Conservation (phyloP, 37 sponge, comb jelly and placozoan species). For the Agelas oroides region DNA sequence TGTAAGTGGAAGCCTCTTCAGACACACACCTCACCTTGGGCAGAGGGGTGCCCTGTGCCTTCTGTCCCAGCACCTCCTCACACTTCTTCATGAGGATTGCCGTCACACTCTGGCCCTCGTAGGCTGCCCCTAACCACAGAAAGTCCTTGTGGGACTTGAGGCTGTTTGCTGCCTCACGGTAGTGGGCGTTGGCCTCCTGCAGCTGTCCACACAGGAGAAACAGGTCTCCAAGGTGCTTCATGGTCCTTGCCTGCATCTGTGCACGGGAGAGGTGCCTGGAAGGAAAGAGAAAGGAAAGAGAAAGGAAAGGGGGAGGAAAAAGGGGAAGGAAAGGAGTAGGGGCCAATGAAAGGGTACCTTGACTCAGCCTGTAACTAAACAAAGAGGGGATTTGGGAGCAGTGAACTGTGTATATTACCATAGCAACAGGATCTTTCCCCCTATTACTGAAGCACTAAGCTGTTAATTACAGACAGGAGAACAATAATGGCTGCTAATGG, state of each 20-base stretch:
- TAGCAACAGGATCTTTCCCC: too few species aligned
- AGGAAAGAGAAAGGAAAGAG: too few species aligned
- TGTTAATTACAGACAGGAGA: too few species aligned
- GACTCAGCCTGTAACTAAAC: too few species aligned
- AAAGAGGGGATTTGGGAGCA: too few species aligned
- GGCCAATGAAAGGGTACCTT: too few species aligned
- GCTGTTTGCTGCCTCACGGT: constrained; percentile 12
- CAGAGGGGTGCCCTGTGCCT: constrained; percentile 22
- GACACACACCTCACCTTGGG: background rate
- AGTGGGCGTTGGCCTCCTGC: constrained; percentile 27
- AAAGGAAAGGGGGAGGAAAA: too few species aligned
- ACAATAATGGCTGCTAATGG: too few species aligned
- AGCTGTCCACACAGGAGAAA: constrained; percentile 56
- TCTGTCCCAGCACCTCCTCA: constrained; percentile 52
- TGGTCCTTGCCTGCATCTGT: constrained; percentile 5
- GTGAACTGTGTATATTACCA: too few species aligned
- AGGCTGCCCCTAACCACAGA: constrained; percentile 59
- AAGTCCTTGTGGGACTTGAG: constrained; percentile 49
- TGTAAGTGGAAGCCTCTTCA: background rate
- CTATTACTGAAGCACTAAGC: too few species aligned
- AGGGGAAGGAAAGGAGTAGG: too few species aligned
- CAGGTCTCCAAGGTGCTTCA: constrained; percentile 69
- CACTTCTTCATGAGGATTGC: constrained; percentile 45
- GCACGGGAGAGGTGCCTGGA: constrained; percentile 11
- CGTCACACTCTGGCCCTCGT: constrained; percentile 57